A percentile compares a stretch with the other conserved stretches of the same genome.
Conservation (phyloP, 2,888 invertebrate species). For the Adineta ricciae region DNA sequence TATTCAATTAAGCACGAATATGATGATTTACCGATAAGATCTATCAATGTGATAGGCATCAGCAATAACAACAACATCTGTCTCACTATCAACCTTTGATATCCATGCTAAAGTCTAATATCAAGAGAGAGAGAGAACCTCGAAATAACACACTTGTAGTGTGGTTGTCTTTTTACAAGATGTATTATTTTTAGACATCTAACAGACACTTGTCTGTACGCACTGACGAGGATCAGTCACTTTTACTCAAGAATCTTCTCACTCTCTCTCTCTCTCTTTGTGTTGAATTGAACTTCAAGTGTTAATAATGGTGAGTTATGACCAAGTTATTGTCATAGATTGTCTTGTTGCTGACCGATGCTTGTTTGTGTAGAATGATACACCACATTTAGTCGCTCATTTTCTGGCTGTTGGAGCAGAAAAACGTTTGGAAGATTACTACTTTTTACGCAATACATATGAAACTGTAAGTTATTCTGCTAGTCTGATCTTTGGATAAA, state of each 20-base stretch:
- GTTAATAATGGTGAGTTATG: neutral
- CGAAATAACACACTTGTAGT: neutral
- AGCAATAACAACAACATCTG: slow-evolving; percentile 2
- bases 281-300: neutral
- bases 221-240: neutral
- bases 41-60: neutral
- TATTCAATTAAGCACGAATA: slow-evolving; percentile 5
- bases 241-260: neutral
- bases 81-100: neutral
- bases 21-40: neutral
- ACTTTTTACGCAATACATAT: neutral
- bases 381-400: neutral
- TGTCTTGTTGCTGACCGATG: too few species aligned
- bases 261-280: neutral
- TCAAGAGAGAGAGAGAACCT: neutral
- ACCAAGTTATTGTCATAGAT: neutral
- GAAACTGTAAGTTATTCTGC: neutral
- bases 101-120: neutral
- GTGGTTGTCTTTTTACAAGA: neutral
- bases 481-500: too few species aligned
- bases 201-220: neutral
- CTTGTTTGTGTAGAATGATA: neutral
- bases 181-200: neutral
- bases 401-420: neutral
- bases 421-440: slow-evolving; percentile 2